These are phyloP conservation scores for Crotophaga sulcirostris DNA, from an alignment of 2,113 vertebrate species.

Conservation along the genomic window DNA sequence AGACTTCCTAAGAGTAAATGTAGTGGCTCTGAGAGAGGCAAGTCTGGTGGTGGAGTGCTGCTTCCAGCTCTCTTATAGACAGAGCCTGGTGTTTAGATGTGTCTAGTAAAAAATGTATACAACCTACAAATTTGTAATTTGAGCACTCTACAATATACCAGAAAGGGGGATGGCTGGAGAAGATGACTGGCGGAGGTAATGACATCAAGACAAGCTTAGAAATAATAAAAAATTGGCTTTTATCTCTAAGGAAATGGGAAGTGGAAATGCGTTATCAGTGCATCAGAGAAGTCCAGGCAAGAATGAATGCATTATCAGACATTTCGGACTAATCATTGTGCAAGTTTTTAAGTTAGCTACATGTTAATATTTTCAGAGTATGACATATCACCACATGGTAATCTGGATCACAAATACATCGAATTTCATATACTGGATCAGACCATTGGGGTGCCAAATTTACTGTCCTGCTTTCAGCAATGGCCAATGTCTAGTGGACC, in stretches of 20 bases:
- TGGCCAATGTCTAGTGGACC: accelerated
- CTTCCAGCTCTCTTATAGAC: not conserved
- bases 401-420: not conserved
- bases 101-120: not conserved
- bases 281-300: not conserved
- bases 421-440: not conserved
- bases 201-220: not conserved
- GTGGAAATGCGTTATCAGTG: not conserved
- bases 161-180: not conserved
- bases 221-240: not conserved
- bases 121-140: not conserved
- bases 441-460: not conserved
- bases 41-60: not conserved
- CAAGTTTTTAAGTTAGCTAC: not conserved
- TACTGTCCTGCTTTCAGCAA: not conserved
- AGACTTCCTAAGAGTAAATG: not conserved
- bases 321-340: not conserved
- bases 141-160: not conserved
- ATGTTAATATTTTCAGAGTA: not conserved
- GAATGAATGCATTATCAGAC: not conserved
- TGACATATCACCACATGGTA: not conserved
- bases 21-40: not conserved
- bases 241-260: not conserved
- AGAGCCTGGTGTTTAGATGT: not conserved
- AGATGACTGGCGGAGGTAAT: not conserved